phyloP scores from a whole-genome alignment of 2,888 invertebrate genomes.

The Ophioninae sp. region DNA sequence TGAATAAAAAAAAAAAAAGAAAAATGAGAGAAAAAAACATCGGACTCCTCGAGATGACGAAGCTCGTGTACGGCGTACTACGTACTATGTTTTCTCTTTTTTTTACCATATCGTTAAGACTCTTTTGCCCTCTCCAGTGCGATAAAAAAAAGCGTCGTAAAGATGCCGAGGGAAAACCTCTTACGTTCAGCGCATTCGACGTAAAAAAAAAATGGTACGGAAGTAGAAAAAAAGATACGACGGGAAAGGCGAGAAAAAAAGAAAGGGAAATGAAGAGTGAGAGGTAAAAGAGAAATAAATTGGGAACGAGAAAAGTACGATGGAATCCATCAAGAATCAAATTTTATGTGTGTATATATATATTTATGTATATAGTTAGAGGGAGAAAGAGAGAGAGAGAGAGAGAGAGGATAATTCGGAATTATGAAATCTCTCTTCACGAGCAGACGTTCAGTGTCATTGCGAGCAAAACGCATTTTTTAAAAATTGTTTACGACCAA shows the following conservation, averaged over 20 bases:
- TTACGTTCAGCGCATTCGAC: conserved; percentile 25
- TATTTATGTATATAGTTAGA: conserved; percentile 17
- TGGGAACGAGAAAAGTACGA: conserved; percentile 31
- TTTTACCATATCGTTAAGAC: not conserved
- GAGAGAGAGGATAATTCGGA: not conserved
- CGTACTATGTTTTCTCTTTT: conserved; percentile 3
- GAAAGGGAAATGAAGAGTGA: too few relatives aligned
- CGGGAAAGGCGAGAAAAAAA: not conserved
- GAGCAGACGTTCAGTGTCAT: too few relatives aligned
- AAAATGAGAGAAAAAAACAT: conserved; percentile 5
- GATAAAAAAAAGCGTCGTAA: conserved; percentile 33
- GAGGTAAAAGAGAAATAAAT: too few relatives aligned
- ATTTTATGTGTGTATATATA: not conserved
- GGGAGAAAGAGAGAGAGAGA: not conserved
- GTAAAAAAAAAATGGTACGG: conserved; percentile 28
- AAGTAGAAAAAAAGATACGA: conserved; percentile 7
- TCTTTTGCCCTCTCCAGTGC: conserved; percentile 16
- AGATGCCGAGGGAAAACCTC: conserved; percentile 41
- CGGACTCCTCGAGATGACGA: conserved; percentile 1
- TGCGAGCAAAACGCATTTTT: too few relatives aligned
- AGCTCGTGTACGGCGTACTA: conserved; percentile 12
- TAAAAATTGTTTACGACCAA: not conserved
- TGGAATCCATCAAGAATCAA: not conserved
- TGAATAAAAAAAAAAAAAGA: not conserved
- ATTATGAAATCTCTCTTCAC: not conserved